These are phyloP conservation scores for Hydrotaea cyrtoneurina DNA, from an alignment of 2,888 invertebrate species.

Conservation along the genomic window DNA sequence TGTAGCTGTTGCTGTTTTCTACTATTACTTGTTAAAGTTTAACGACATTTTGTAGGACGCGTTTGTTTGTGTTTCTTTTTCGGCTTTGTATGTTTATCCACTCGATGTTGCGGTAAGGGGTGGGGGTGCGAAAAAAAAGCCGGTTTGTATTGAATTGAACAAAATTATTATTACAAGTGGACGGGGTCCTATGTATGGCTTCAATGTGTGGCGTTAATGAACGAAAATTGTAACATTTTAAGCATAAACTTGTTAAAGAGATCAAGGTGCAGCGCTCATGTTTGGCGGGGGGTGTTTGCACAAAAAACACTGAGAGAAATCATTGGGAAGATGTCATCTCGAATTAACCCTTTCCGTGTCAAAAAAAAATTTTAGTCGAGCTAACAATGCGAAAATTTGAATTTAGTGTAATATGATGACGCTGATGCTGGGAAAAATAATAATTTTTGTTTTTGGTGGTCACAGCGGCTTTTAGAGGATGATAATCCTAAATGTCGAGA, in stretches of 20 bases:
- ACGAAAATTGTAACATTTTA: slow-evolving; percentile 42
- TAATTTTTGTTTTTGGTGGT: too few species aligned
- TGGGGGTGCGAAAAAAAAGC: slow-evolving; percentile 62
- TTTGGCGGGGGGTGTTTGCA: not conserved
- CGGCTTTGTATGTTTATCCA: too few species aligned
- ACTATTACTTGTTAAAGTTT: slow-evolving; percentile 72
- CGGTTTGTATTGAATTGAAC: slow-evolving; percentile 70
- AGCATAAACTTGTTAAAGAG: slow-evolving; percentile 24
- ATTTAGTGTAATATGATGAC: too few species aligned
- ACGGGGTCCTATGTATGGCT: slow-evolving; percentile 4
- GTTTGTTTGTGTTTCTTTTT: slow-evolving; percentile 17
- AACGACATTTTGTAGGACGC: slow-evolving; percentile 72
- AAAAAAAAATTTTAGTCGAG: too few species aligned
- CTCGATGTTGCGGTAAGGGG: slow-evolving; percentile 60
- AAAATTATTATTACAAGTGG: slow-evolving; percentile 56
- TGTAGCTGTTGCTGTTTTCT: slow-evolving; percentile 43
- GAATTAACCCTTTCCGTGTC: too few species aligned
- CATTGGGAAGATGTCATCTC: too few species aligned
- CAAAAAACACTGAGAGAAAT: slow-evolving; percentile 25
- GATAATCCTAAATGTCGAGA: too few species aligned
- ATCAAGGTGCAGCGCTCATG: slow-evolving; percentile 38
- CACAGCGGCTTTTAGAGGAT: too few species aligned
- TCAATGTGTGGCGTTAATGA: slow-evolving; percentile 54
- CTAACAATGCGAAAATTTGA: too few species aligned
- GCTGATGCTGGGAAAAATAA: too few species aligned